Evolutionary conservation across 2,888 invertebrate genomes (phyloP), one percentile per base, ranked within the genome.

Genomic region (Eupithecia tripunctaria): DNA sequence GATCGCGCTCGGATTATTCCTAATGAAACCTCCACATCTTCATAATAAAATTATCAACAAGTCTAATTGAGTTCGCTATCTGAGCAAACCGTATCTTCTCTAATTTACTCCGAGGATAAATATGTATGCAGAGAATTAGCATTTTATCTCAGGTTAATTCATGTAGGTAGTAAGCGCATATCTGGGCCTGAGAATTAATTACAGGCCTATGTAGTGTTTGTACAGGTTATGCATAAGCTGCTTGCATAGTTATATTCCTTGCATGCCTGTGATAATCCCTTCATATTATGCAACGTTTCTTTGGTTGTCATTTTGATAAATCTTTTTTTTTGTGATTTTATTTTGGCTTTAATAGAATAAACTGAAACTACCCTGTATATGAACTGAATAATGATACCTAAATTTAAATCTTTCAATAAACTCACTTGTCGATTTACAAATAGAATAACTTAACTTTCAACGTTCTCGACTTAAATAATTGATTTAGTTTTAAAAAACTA

Each of bases 111-210:
- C 78, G 72, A 79, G 81, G 79, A 88, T 89, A 91, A 90, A 91
- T 92, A 90, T 90, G 88, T 88, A 87, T 88, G 89, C 88, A 88
- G 88, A 81, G 84, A 86, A 93, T 93, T 93, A 91, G 88, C 93
- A 93, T 94, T 93, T 93, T 93, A 93, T 93, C 93, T 93, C 86
- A 88, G 82, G 91, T 92, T 91, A 91, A 89, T 94, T 91, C 93
- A 93, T 92, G 87, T 89, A 87, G 88, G 87, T 88, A 81, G 81
- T 88, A 89, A 83, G 91, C 86, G 89, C 89, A 90, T 86, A 87
- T 85, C 82, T 84, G 80, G 80, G 78, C 86, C 86, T 86, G 87
- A 86, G 91, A 89, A 93, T 93, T 91, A 90, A 93, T 92, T 90
- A 90, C 85, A 72, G 78, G 76, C 78, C 73, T 75, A 72, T 67